These are phyloP conservation scores for Mesochorus sp. DNA, from an alignment of 2,888 invertebrate genomes.

Conservation along the genomic window DNA sequence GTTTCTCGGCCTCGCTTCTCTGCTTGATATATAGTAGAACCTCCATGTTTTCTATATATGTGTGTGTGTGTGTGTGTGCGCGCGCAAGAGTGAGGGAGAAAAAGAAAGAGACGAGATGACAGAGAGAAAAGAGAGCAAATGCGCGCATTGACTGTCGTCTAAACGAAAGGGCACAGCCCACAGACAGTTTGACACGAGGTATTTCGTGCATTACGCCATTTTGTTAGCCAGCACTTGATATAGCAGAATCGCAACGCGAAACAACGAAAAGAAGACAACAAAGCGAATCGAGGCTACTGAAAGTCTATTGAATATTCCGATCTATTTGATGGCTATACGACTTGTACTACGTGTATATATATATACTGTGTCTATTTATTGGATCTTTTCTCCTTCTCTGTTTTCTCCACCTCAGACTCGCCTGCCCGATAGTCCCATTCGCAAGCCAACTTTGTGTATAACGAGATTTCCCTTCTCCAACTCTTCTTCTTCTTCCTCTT, in stretches of 20 bases:
- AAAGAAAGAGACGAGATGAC: neutral
- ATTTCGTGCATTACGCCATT: neutral
- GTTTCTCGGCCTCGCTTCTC: constrained; percentile 10
- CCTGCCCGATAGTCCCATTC: constrained; percentile 24
- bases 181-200: neutral
- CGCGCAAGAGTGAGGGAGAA: neutral
- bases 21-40: neutral
- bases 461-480: constrained; percentile 52
- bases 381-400: neutral
- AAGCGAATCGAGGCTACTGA: constrained; percentile 51
- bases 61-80: neutral
- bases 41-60: neutral
- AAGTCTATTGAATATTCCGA: constrained; percentile 55
- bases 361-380: neutral
- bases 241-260: constrained; percentile 6
- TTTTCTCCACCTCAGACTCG: constrained; percentile 17
- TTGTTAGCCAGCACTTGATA: neutral
- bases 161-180: neutral
- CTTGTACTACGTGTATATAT: neutral
- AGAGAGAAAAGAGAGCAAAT: neutral
- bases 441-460: constrained; percentile 39
- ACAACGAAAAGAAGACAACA: constrained; percentile 37
- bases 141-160: neutral
- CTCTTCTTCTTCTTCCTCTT: too few relatives aligned
- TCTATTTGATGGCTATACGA: constrained; percentile 10